Evolutionary conservation across 2,113 vertebrate species (phyloP).

Genomic region (Danionella cerebrum): DNA sequence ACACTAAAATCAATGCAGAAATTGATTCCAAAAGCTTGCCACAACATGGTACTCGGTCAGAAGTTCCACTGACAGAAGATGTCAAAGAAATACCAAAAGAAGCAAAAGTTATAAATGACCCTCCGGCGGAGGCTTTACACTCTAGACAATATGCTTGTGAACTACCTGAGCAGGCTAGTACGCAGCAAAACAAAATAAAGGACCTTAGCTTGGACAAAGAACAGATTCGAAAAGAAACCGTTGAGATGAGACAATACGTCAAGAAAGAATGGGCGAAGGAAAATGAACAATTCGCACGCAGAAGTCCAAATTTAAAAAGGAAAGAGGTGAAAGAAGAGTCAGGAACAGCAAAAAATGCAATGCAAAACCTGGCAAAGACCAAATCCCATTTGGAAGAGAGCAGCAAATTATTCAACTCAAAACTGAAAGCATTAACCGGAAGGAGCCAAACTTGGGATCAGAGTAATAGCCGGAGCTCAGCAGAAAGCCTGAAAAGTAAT

Average conservation of each 20-base stretch:
- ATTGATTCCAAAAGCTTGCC: conserved; percentile 63
- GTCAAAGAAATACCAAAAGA: neutral
- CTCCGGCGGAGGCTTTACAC: neutral
- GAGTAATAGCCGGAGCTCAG: conserved; percentile 69
- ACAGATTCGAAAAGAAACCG: conserved; percentile 58
- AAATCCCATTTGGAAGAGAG: conserved; percentile 67
- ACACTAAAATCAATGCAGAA: conserved; percentile 85
- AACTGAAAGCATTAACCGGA: conserved; percentile 79
- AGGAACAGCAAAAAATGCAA: conserved; percentile 23
- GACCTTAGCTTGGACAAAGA: conserved; percentile 38
- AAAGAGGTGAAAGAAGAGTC: conserved; percentile 12
- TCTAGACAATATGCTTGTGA: conserved; percentile 2
- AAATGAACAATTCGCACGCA: conserved; percentile 68
- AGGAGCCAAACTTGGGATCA: conserved; percentile 76
- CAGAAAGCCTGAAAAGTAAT: conserved; percentile 19
- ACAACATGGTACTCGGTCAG: neutral
- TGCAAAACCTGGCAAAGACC: conserved; percentile 25
- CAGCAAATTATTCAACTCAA: conserved; percentile 82
- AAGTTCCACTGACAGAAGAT: conserved; percentile 5
- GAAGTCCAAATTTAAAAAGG: conserved; percentile 69
- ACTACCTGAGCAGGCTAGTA: neutral
- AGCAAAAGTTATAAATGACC: neutral
- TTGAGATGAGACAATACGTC: conserved; percentile 69
- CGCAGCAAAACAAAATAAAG: conserved; percentile 46
- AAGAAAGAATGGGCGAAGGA: conserved; percentile 75